phyloP scores from a whole-genome alignment of 2,797 vertebrate species.

The Austrolebias charrua region DNA sequence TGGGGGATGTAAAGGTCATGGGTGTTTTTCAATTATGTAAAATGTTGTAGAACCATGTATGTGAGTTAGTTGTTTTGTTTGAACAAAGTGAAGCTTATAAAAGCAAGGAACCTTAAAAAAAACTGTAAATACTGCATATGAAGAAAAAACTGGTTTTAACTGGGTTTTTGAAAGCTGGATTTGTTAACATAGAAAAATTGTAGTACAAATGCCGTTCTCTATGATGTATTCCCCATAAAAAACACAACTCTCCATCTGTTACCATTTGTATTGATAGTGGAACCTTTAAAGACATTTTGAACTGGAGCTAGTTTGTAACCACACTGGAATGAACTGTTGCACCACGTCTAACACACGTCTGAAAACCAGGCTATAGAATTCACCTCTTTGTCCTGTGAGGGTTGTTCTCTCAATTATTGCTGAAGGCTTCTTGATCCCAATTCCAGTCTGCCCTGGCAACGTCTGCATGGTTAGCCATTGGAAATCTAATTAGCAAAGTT shows the following conservation, averaged over 20 bases:
- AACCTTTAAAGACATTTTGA: constrained; percentile 22
- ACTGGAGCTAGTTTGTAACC: constrained; percentile 21
- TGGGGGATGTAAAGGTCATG: too few species aligned
- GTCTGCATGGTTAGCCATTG: constrained; percentile 50
- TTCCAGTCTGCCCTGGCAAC: constrained; percentile 66
- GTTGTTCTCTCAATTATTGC: constrained; percentile 67
- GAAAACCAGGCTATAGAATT: constrained; percentile 19
- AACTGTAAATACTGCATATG: too few species aligned
- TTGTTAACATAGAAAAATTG: too few species aligned
- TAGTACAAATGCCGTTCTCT: neutral
- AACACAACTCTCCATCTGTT: too few species aligned
- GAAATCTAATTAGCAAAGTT: constrained; percentile 67
- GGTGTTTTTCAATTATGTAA: too few species aligned
- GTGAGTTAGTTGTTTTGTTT: too few species aligned
- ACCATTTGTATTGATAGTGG: neutral
- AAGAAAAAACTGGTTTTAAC: too few species aligned
- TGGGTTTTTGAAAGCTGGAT: too few species aligned
- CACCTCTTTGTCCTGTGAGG: constrained; percentile 37
- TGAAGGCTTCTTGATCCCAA: constrained; percentile 67
- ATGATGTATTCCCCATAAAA: neutral
- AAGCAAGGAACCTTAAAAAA: too few species aligned
- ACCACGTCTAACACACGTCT: constrained; percentile 6
- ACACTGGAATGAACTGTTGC: constrained; percentile 22
- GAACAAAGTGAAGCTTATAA: too few species aligned
- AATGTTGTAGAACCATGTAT: too few species aligned